Evolutionary conservation across 2,113 vertebrate genomes (phyloP).

Genomic region (Cyanoderma ruficeps): DNA sequence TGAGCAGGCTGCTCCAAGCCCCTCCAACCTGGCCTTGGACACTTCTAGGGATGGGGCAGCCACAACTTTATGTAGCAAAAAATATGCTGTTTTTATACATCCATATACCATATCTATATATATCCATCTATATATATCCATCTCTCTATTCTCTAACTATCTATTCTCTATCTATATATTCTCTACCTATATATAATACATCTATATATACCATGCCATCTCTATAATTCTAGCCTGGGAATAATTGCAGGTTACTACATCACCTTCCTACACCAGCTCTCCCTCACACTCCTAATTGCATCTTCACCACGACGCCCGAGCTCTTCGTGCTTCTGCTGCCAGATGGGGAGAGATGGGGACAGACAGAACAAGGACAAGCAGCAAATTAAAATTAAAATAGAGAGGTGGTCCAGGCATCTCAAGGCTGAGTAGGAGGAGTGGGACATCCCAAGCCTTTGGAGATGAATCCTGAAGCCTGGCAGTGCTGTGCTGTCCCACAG

Average conservation of each 20-base stretch:
- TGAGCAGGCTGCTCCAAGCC: background rate
- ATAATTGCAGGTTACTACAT: background rate
- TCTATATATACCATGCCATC: background rate
- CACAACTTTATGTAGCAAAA: background rate
- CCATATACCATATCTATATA: background rate
- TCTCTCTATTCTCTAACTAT: background rate
- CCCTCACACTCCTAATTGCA: background rate
- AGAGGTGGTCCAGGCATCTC: background rate
- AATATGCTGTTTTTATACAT: fast-evolving
- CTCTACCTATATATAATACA: background rate
- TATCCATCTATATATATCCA: background rate
- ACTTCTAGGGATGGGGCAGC: background rate
- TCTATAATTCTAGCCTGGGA: background rate
- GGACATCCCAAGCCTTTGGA: background rate
- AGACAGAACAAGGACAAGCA: background rate
- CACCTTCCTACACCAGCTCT: background rate
- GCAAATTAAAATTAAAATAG: background rate
- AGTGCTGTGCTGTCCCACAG: fast-evolving
- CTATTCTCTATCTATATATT: background rate
- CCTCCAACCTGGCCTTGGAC: background rate
- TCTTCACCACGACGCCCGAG: background rate
- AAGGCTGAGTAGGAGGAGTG: background rate
- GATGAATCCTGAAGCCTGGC: background rate
- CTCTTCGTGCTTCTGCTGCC: background rate
- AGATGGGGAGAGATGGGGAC: background rate